These are phyloP conservation scores for Toxonevra muliebris DNA, from an alignment of 2,888 invertebrate species.

Conservation along the genomic window DNA sequence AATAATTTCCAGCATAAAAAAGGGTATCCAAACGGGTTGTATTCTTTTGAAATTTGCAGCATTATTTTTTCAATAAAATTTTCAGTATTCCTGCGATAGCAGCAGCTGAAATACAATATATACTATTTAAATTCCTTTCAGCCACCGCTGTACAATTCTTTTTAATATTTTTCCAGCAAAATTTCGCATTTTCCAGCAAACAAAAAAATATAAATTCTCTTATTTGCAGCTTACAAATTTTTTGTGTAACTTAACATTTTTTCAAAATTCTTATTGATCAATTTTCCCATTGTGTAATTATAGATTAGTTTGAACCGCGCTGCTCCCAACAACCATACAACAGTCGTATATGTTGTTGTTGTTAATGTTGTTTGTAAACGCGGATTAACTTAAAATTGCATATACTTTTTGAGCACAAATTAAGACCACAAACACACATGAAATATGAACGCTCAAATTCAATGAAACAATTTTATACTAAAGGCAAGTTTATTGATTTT, in stretches of 20 bases:
- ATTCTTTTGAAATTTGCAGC: background rate
- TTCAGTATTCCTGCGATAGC: background rate
- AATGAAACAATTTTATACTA: slow-evolving; percentile 28
- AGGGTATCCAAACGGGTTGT: no score
- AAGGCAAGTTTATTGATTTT: slow-evolving; percentile 7
- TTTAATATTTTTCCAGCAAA: slow-evolving; percentile 13
- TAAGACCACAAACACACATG: slow-evolving; percentile 23
- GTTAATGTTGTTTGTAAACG: slow-evolving; percentile 26
- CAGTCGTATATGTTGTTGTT: slow-evolving; percentile 18
- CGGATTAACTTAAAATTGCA: slow-evolving; percentile 22
- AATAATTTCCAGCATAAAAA: no score
- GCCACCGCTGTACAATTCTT: background rate
- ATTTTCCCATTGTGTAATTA: slow-evolving; percentile 41
- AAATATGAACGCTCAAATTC: slow-evolving; percentile 15
- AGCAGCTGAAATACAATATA: background rate
- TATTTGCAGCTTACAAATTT: slow-evolving; percentile 27
- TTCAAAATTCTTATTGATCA: slow-evolving; percentile 43
- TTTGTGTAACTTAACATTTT: slow-evolving; percentile 54
- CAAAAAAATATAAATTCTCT: background rate
- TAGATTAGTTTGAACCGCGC: slow-evolving; percentile 44
- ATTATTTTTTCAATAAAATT: background rate
- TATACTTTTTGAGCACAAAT: slow-evolving; percentile 20
- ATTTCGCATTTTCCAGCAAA: slow-evolving; percentile 21
- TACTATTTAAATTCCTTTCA: slow-evolving; percentile 14
- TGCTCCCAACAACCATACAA: slow-evolving; percentile 35